These are phyloP conservation scores for Numenius arquata DNA, from an alignment of 2,113 vertebrate species.

Conservation along the genomic window DNA sequence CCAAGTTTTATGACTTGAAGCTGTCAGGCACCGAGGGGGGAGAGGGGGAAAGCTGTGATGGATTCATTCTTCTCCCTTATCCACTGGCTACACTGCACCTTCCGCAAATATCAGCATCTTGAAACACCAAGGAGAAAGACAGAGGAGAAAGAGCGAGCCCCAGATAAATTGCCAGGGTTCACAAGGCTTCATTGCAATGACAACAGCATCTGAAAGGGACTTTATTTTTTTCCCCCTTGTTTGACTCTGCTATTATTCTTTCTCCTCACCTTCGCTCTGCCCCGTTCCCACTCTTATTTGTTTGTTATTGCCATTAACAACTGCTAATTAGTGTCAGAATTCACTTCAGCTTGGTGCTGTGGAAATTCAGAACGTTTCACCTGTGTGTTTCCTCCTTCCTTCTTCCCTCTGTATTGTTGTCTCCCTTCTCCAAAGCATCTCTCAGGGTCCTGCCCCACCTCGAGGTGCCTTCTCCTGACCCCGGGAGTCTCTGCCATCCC, in stretches of 20 bases:
- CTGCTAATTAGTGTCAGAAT: neutral
- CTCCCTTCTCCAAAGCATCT: neutral
- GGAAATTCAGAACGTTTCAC: neutral
- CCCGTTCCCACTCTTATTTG: neutral
- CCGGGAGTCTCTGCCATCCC: rapidly evolving
- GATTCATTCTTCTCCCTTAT: slow-evolving; percentile 37
- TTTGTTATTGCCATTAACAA: neutral
- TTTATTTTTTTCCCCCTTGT: neutral
- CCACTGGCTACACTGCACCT: neutral
- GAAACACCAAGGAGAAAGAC: neutral
- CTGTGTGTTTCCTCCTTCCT: neutral
- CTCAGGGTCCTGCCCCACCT: neutral
- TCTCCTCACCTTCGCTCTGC: neutral
- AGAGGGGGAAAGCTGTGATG: neutral
- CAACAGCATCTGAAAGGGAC: neutral
- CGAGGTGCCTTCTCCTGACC: rapidly evolving
- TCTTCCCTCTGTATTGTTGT: rapidly evolving
- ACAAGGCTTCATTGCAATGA: neutral
- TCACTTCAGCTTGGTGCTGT: neutral
- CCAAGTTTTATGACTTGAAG: neutral
- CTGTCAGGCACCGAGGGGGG: neutral
- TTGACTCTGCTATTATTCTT: neutral
- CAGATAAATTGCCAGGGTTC: neutral
- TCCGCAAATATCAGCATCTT: slow-evolving; percentile 3
- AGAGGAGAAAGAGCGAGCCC: neutral